phyloP scores from a whole-genome alignment of 2,113 vertebrate genomes.

The Progne subis region DNA sequence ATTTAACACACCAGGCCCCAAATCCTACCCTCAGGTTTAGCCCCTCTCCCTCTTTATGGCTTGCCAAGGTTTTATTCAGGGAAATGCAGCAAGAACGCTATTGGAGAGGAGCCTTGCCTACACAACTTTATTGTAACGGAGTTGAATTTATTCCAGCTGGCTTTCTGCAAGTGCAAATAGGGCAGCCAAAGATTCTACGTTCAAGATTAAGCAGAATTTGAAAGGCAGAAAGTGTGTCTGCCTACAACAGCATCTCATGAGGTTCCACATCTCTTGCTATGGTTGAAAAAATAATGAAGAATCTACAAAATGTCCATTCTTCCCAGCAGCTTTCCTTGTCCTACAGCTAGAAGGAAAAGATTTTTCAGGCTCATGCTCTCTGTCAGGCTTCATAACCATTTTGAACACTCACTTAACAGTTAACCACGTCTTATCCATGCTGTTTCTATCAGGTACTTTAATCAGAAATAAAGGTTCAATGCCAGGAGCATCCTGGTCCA shows the following conservation, averaged over 20 bases:
- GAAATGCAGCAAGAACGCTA: background rate
- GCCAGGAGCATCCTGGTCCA: background rate
- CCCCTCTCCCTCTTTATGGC: background rate
- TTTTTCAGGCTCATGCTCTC: background rate
- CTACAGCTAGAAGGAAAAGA: background rate
- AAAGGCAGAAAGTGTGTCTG: background rate
- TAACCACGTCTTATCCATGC: background rate
- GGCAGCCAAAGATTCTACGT: background rate
- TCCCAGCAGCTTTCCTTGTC: background rate
- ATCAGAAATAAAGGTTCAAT: background rate
- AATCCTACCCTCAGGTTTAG: background rate
- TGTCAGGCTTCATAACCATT: background rate
- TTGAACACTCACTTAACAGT: background rate
- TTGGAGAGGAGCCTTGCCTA: background rate
- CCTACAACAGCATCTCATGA: background rate
- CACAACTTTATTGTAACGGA: background rate
- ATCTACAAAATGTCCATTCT: background rate
- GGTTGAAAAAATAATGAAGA: background rate
- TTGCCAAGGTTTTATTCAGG: background rate
- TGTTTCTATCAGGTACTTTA: background rate
- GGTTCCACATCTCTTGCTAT: background rate
- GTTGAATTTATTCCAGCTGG: constrained; percentile 33
- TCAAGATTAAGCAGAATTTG: constrained; percentile 20
- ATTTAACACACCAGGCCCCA: background rate
- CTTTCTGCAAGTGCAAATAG: constrained; percentile 3